These are phyloP conservation scores for Ageneiosus marmoratus DNA, from an alignment of 2,113 vertebrate species.

Conservation along the genomic window DNA sequence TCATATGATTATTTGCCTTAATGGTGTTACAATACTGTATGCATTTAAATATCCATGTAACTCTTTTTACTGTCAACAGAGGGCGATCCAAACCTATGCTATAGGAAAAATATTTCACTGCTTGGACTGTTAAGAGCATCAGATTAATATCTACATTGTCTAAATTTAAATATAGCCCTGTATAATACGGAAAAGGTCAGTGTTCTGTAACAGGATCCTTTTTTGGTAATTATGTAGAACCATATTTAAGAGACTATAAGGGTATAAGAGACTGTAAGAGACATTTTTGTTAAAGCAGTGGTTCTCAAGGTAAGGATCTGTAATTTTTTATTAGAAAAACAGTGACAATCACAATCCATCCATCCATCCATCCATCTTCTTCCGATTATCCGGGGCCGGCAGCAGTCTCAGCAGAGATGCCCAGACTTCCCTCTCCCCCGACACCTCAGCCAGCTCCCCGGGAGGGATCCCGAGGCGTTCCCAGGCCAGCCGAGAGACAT, in stretches of 20 bases:
- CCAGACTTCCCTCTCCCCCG: too few species aligned
- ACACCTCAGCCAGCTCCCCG: too few species aligned
- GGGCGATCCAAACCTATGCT: constrained; percentile 19
- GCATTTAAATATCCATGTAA: background rate
- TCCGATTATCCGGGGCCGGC: too few species aligned
- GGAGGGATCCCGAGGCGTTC: too few species aligned
- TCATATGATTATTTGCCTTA: background rate
- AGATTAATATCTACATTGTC: background rate
- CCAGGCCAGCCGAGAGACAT: too few species aligned
- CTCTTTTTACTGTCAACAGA: constrained; percentile 30
- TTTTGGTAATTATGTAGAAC: background rate
- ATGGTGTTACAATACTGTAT: background rate
- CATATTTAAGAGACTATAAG: background rate
- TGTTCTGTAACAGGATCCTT: background rate
- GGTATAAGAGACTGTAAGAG: background rate
- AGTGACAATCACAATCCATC: background rate
- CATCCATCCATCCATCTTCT: too few species aligned
- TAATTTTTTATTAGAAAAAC: background rate
- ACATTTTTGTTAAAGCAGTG: background rate
- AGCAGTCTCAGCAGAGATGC: too few species aligned
- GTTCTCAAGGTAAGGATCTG: background rate
- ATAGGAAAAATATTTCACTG: background rate
- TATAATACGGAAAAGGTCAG: background rate
- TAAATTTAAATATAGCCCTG: background rate
- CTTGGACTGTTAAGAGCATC: background rate